phyloP scores from a whole-genome alignment of 35 echinoderm and acorn worm species.

The Nesometra sesokonis region DNA sequence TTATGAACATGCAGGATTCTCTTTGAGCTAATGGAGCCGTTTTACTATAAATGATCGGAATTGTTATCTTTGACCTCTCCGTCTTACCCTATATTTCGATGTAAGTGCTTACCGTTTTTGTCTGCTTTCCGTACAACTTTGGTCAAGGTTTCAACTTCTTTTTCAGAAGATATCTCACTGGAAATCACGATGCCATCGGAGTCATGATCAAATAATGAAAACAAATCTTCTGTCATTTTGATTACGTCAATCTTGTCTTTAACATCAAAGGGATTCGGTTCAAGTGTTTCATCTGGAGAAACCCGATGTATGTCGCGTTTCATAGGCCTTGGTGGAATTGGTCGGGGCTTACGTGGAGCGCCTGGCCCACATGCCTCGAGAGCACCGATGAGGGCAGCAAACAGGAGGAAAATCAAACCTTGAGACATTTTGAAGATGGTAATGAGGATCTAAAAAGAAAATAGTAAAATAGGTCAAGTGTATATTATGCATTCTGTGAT shows the following conservation, averaged over 20 bases:
- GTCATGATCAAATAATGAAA: not conserved
- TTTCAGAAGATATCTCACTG: not conserved
- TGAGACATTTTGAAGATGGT: not conserved
- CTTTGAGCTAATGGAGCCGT: no score
- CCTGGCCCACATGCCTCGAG: not conserved
- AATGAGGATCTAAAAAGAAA: not conserved
- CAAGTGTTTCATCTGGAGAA: not conserved
- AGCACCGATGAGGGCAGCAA: not conserved
- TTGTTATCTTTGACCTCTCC: not conserved
- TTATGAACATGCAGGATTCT: no score
- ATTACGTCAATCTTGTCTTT: not conserved
- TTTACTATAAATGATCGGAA: not conserved
- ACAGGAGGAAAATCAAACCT: not conserved
- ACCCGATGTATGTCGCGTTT: not conserved
- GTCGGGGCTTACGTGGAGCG: not conserved
- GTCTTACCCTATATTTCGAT: not conserved
- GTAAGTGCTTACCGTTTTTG: not conserved
- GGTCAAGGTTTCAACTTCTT: not conserved
- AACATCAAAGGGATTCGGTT: not conserved
- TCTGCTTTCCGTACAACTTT: not conserved
- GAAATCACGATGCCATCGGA: not conserved
- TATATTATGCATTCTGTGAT: no score
- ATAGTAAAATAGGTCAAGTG: not conserved
- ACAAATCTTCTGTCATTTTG: not conserved
- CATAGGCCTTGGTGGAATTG: not conserved